Percentiles rank a stretch among this genome's conserved stretches.
Evolutionary conservation across 1,140 invertebrate genomes (phyloP).

Genomic region (Phenacoccus solenopsis): DNA sequence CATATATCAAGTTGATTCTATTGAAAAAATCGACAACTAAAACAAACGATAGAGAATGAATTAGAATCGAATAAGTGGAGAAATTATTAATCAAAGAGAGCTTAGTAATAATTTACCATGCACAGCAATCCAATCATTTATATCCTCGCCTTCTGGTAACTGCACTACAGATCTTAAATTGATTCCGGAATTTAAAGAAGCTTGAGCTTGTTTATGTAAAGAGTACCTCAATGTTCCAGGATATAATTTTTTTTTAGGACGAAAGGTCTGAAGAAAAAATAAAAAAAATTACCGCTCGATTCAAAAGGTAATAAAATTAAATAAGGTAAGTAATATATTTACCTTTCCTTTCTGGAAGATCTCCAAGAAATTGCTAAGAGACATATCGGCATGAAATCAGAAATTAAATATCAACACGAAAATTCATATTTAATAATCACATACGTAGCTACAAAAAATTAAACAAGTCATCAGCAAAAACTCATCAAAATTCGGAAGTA

Average conservation of each 20-base stretch:
- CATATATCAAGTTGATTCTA: slow-evolving; percentile 85
- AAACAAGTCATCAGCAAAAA: too few species aligned
- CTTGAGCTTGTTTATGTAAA: slow-evolving; percentile 86
- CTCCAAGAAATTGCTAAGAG: slow-evolving; percentile 54
- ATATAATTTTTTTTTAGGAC: slow-evolving; percentile 81
- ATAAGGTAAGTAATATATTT: slow-evolving; percentile 26
- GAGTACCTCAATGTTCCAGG: slow-evolving; percentile 83
- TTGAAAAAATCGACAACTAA: slow-evolving; percentile 94
- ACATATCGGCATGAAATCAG: too few species aligned
- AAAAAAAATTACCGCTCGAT: slow-evolving; percentile 1
- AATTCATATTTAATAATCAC: too few species aligned
- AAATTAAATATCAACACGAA: too few species aligned
- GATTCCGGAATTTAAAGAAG: slow-evolving; percentile 84
- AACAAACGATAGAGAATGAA: slow-evolving; percentile 26
- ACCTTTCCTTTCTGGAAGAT: slow-evolving; percentile 75
- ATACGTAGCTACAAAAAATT: too few species aligned
- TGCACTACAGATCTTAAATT: slow-evolving; percentile 76
- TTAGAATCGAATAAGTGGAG: too few species aligned
- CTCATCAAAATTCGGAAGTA: too few species aligned
- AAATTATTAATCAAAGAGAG: background rate
- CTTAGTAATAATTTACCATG: slow-evolving; percentile 50
- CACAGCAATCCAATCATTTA: slow-evolving; percentile 91
- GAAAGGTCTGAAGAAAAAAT: slow-evolving; percentile 58
- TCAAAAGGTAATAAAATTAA: background rate
- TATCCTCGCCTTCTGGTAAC: slow-evolving; percentile 71